Evolutionary conservation across 2,888 invertebrate genomes (phyloP), one percentile per base, ranked within the genome.

Genomic region (Noctua pronuba): DNA sequence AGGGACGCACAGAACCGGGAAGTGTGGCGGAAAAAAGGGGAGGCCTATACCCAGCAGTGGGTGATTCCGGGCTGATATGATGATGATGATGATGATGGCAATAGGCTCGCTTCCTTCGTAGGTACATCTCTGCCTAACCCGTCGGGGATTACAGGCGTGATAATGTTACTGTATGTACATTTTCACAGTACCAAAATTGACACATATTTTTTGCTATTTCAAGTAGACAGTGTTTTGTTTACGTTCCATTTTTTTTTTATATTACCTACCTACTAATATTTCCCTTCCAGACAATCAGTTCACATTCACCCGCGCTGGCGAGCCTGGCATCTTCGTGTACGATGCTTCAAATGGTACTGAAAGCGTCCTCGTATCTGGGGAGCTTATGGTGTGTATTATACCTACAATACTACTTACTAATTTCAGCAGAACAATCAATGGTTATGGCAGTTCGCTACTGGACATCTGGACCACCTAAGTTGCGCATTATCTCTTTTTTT

Each of bases 231-330:
- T 66, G 11, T 16, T 68, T 68, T 46, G 3, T 24, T 31, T 31
- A 24, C 1, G 24, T 24, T 10, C 16, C 16, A 24, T 68, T 35
- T 35, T 31, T 35, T 52, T 52, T 55, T 1, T 21, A 35, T 35
- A 35, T 2, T n/a, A n/a, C n/a, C n/a, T n/a, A 38, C 7, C 18
- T 38, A n/a, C 41, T 41, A 35, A 62, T 35, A 21, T 62, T 80
- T 69, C 0, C 38, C 16, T 88, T 83, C 0, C 93, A 97, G 97
- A 97, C 83, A 94, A 95, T 7, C 97, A 97, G 87, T 97, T 97
- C 84, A 97, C 97, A 28, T 97, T 95, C 87, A 95, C 94, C 6
- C 91, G 94, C 49, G 78, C 94, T n/a, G 95, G 95, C 6, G 92
- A 94, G 83, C 88, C 94, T n/a, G 96, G 95, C 28, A 94, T 97